Evolutionary conservation across 2,888 invertebrate genomes (phyloP).

Genomic region (Coenonympha arcania): DNA sequence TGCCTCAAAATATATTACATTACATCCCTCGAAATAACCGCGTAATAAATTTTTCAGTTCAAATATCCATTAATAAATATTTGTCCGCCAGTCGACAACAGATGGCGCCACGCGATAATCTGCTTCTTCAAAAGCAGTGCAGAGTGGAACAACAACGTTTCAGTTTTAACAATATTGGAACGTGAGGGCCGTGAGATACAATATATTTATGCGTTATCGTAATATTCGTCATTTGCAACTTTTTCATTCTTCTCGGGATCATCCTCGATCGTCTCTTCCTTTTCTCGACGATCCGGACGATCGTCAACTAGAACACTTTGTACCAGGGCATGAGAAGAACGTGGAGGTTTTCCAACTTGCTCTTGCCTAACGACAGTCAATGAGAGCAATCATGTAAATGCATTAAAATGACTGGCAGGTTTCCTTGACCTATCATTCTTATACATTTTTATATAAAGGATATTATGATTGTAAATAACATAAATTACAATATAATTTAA

Average conservation of each 20-base stretch:
- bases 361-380: conserved; percentile 14
- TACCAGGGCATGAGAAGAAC: conserved; percentile 53
- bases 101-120: conserved; percentile 50
- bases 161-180: conserved; percentile 1
- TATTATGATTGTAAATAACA: too few species aligned
- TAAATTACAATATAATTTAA: background rate
- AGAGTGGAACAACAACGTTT: background rate
- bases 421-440: conserved; percentile 18
- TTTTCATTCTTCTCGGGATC: conserved; percentile 4
- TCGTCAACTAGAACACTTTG: conserved; percentile 71
- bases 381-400: conserved; percentile 12
- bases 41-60: conserved; percentile 14
- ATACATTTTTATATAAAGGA: background rate
- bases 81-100: conserved; percentile 51
- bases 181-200: too few species aligned
- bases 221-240: conserved; percentile 4
- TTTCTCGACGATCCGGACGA: conserved; percentile 64
- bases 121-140: background rate
- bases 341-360: conserved; percentile 34
- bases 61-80: conserved; percentile 17
- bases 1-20: conserved; percentile 60
- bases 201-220: conserved; percentile 2
- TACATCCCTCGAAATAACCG: conserved; percentile 8
- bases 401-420: conserved; percentile 18
- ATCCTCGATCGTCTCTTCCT: conserved; percentile 39